Percentiles rank a stretch among this genome's conserved stretches.
phyloP scores from a whole-genome alignment of 92 coral and sea anemone genomes.

The Porites evermanni region DNA sequence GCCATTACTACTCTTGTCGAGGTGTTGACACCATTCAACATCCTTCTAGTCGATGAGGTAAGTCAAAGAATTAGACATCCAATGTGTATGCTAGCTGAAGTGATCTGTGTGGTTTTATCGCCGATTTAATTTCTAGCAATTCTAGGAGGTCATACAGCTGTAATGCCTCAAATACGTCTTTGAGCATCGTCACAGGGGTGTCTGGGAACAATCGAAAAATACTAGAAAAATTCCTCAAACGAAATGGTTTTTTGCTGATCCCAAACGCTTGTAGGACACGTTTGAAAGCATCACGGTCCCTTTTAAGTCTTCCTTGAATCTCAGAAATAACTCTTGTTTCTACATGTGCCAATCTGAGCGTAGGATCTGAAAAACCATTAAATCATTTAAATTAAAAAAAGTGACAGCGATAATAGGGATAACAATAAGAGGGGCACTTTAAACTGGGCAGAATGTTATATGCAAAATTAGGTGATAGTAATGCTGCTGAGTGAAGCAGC shows the following conservation, averaged over 20 bases:
- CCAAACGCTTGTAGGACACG: not conserved
- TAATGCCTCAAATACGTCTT: conserved; percentile 28
- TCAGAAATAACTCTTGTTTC: not conserved
- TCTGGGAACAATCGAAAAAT: not conserved
- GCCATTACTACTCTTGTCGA: too few species aligned
- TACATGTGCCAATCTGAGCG: not conserved
- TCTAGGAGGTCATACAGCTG: conserved; percentile 25
- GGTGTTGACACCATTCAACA: too few species aligned
- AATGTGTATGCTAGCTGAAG: not conserved
- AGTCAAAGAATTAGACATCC: too few species aligned
- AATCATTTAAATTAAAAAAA: not conserved
- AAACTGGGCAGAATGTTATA: too few species aligned
- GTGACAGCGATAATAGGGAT: too few species aligned
- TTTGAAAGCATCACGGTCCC: not conserved
- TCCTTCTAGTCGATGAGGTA: too few species aligned
- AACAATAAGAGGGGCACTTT: too few species aligned
- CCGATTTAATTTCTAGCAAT: not conserved
- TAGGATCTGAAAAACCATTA: not conserved
- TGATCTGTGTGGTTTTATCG: not conserved
- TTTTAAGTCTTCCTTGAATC: not conserved
- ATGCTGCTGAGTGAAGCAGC: too few species aligned
- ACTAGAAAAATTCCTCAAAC: not conserved
- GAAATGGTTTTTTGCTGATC: not conserved
- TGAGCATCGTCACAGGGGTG: conserved; percentile 17
- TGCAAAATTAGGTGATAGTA: too few species aligned